Base-by-base conservation (phyloP, 2,113 vertebrate genomes). In the Ciconia maguari region DNA sequence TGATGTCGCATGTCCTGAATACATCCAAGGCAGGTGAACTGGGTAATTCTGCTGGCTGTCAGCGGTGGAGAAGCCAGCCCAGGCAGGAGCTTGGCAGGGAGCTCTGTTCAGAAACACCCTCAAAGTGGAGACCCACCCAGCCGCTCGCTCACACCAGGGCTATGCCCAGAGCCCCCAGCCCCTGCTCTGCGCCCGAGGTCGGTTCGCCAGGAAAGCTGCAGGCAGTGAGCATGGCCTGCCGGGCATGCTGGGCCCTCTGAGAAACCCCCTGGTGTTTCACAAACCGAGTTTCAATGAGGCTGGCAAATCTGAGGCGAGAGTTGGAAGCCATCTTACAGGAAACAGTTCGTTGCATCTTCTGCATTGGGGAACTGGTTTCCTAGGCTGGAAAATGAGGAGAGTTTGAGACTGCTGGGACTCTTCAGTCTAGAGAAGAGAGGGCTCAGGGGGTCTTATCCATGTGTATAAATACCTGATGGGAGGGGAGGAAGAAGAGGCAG, bases 131-230 rank as follows among this genome's bases (percentile, higher is more conserved):
- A 44, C 27, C 6, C 18, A 16, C 21, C 10, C 32, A 38, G 64
- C 49, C 2, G 3, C 48, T 42, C 2, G 0, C 42, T 24, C 1
- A 0, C 4, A 5, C n/a, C 49, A 10, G 22, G 62, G 32, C 42
- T 12, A 5, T 51, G 49, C 48, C 62, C 49, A 21, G 41, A 69
- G 55, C 12, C 70, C 46, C 48, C 55, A 29, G 48, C n/a, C 41
- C 22, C 20, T 11, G 51, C n/a, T 14, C 75, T 27, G 64, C 2
- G 0, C 29, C 24, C 52, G 22, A 24, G 55, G 30, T 15, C 7
- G 1, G 77, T 13, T 10, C 3, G 2, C 46, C 2, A 1, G 70
- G 41, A 55, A 16, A 24, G 76, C 83, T 49, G 77, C 25, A 19
- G 48, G 69, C 48, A 36, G 61, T 4, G 25, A 18, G 26, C 15